Evolutionary conservation across 2,888 invertebrate species (phyloP), one percentile per base, ranked within the genome.

Genomic region (Tenthredo amoena): DNA sequence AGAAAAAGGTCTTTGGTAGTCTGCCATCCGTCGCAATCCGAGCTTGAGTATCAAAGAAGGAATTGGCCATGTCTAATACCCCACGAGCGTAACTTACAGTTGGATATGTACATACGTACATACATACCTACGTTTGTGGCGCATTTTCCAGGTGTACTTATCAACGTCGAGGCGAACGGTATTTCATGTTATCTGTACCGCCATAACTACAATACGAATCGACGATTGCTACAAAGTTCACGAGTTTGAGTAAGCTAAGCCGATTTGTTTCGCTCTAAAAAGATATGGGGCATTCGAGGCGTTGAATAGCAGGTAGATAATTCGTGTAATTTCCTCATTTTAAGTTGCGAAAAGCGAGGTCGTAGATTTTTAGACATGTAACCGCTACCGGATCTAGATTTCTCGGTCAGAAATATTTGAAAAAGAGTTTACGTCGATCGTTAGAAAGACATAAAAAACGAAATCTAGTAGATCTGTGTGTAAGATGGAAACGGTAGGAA

Each of bases 191-290:
- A 85, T 65, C 85, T 62, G 31, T 43, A 71, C 58, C 76, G 76
- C 85, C 76, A 76, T 86, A 79, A 77, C 84, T 72, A 72, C 79
- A 58, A 86, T 62, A 68, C 82, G 74, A 87, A 87, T 87, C 84
- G 76, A 72, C 47, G 62, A 72, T 84, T 77, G 62, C 26, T 43
- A 77, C 43, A 74, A 77, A 77, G 15, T 31, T 77, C 77, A 55
- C 31, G 50, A 77, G 77, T 40, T 4, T 43, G 15, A 7, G 72
- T 74, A 18, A 68, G 34, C 31, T 68, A 6, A 34, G 10, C 21
- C 40, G 72, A 74, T 68, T 68, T 68, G 10, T 34, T 34, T 68
- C 12, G 40, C 43, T 74, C 18, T 21, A 40, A 2, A 74, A 74
- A 74, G 26, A 31, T 68, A 68, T 31, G 68, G 68, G 68, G 18